phyloP scores from a whole-genome alignment of 2,797 vertebrate genomes.

The Trematomus bernacchii region DNA sequence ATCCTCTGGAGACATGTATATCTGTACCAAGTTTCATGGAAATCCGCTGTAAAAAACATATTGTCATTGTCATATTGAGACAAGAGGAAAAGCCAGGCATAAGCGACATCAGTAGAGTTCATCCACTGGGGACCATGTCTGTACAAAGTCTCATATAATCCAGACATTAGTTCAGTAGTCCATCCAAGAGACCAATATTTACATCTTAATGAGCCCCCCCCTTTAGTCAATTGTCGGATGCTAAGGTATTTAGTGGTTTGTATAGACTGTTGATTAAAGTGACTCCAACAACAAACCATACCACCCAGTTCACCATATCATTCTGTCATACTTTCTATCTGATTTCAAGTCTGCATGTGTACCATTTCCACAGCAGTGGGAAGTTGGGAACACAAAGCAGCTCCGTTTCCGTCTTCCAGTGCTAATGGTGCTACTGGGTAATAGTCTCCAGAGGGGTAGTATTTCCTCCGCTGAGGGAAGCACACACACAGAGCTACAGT shows the following conservation, averaged over 20 bases:
- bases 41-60: not conserved
- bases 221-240: not conserved
- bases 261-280: conserved; percentile 2
- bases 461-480: conserved; percentile 73
- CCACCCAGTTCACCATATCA: conserved; percentile 5
- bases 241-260: not conserved
- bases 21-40: not conserved
- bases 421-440: conserved; percentile 67
- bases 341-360: conserved; percentile 33
- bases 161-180: not conserved
- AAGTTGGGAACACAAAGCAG: conserved; percentile 58
- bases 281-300: conserved; percentile 25
- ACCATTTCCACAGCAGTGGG: conserved; percentile 53
- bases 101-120: not conserved
- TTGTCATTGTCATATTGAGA: not conserved
- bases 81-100: not conserved
- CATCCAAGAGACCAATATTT: not conserved
- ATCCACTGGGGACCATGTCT: not conserved
- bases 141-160: not conserved
- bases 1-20: not conserved
- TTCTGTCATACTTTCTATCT: conserved; percentile 19
- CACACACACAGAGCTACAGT: conserved; percentile 36
- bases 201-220: not conserved
- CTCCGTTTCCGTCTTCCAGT: conserved; percentile 57
- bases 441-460: conserved; percentile 72